Base-by-base conservation (phyloP, 2,113 vertebrate species). In the Aptenodytes forsteri region DNA sequence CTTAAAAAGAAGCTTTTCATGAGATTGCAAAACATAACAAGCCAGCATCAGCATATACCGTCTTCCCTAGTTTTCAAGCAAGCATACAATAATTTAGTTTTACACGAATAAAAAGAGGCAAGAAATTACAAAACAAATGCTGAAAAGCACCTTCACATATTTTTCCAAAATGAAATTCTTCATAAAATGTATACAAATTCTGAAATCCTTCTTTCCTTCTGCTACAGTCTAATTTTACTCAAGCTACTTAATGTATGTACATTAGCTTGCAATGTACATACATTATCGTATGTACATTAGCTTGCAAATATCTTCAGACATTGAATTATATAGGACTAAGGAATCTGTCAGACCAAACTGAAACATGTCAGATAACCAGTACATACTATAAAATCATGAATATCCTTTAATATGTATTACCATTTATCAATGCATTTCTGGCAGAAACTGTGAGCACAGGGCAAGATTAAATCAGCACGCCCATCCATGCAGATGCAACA, bases 371-470 rank as follows among this genome's bases (percentile, higher is more conserved):
- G 32, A 49, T 40, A 59, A 55, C 14, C 23, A 55, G 23, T 20
- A 64, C 22, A 36, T 17, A 36, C 16, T 34, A 59, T 34, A 73
- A 90, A 93, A 62, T 23, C 93, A 89, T 13, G 3, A 81, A 34
- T 56, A 54, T 59, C 5, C 50, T 90, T 78, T 75, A 59, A 34
- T 44, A 21, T 56, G 9, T 40, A 97, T 98, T 97, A 99, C 99
- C 99, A 99, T 97, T 99, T 99, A 95, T 99, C 99, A 73, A 99
- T 99, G 97, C 99, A 99, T 84, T 99, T 99, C 98, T 99, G 99
- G 97, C 99, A 99, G 98, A 99, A 99, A 97, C 98, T 99, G 98
- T 99, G 99, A 29, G 99, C 98, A 71, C 99, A 99, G 0, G 99
- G 99, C 91, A 99, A 98, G 95, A 99, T 99, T 59, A 99, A 98